Conservation (phyloP, 1,140 invertebrate genomes). For the Drosophila gunungcola region DNA sequence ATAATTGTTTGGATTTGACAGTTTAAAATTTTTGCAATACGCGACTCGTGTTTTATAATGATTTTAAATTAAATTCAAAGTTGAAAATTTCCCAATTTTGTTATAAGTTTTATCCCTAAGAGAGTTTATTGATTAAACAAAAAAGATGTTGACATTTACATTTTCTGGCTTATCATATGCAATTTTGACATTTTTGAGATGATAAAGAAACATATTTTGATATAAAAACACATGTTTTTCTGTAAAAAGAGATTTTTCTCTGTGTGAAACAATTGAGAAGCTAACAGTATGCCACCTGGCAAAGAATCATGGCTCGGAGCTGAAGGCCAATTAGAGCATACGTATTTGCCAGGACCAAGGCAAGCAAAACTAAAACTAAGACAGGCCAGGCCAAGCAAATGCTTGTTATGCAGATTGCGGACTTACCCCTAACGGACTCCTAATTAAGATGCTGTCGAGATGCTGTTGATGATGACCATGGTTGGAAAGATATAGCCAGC, state of each 20-base stretch:
- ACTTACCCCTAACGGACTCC: slow-evolving; percentile 62
- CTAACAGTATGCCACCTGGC: slow-evolving; percentile 18
- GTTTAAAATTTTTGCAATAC: background rate
- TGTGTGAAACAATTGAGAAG: background rate
- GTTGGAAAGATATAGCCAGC: slow-evolving; percentile 28
- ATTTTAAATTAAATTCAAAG: no score
- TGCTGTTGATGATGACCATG: slow-evolving; percentile 44
- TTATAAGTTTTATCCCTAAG: no score
- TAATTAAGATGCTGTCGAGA: slow-evolving; percentile 79
- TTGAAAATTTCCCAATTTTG: no score
- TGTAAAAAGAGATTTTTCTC: background rate
- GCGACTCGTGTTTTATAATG: no score
- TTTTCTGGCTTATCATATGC: no score
- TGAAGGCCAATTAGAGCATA: slow-evolving; percentile 48
- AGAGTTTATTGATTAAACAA: no score
- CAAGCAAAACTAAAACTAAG: slow-evolving; percentile 32
- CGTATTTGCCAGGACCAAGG: slow-evolving; percentile 40
- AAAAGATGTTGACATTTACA: no score
- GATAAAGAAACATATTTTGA: no score
- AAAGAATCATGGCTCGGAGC: slow-evolving; percentile 30
- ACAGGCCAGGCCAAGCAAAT: slow-evolving; percentile 33
- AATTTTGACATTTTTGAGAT: no score
- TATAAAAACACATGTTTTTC: no score
- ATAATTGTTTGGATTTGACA: no score
- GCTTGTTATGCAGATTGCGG: slow-evolving; percentile 58